A percentile compares a stretch with the other conserved stretches of the same genome.
Evolutionary conservation across 92 coral and sea anemone genomes (phyloP).

Genomic region (Nematostella vectensis): DNA sequence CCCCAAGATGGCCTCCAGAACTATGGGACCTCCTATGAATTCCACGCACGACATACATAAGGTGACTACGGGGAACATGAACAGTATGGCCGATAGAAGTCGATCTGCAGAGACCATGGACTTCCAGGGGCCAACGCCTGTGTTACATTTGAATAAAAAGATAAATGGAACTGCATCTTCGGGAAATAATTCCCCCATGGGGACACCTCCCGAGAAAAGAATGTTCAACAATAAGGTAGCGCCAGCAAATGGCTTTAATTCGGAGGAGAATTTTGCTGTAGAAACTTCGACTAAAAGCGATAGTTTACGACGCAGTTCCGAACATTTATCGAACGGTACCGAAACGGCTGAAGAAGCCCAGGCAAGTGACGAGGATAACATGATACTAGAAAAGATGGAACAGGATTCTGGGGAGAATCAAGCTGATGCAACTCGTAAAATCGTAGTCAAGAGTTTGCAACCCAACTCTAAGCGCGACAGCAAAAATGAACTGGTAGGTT

Average conservation of each 20-base stretch:
- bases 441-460: no score
- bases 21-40: neutral
- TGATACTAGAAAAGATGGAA: neutral
- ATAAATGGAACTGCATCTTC: neutral
- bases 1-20: slow-evolving; percentile 36
- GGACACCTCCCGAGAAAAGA: slow-evolving; percentile 31
- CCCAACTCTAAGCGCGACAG: slow-evolving; percentile 13
- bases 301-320: slow-evolving; percentile 25
- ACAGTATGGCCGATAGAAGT: slow-evolving; percentile 33
- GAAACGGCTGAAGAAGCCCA: slow-evolving; percentile 39
- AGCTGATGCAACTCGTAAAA: no score
- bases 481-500: slow-evolving; percentile 42
- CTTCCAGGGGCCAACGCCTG: slow-evolving; percentile 85
- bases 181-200: slow-evolving; percentile 1
- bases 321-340: slow-evolving; percentile 25
- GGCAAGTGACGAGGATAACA: slow-evolving; percentile 25
- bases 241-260: slow-evolving; percentile 18
- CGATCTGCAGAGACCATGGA: slow-evolving; percentile 72
- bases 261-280: neutral
- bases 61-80: neutral
- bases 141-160: slow-evolving; percentile 48
- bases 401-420: neutral
- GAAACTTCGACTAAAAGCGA: slow-evolving; percentile 6
- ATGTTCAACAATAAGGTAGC: slow-evolving; percentile 48
- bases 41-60: neutral